A percentile compares a stretch with the other conserved stretches of the same genome.
Conservation (phyloP, 2,797 vertebrate genomes). For the Carduelis carduelis region DNA sequence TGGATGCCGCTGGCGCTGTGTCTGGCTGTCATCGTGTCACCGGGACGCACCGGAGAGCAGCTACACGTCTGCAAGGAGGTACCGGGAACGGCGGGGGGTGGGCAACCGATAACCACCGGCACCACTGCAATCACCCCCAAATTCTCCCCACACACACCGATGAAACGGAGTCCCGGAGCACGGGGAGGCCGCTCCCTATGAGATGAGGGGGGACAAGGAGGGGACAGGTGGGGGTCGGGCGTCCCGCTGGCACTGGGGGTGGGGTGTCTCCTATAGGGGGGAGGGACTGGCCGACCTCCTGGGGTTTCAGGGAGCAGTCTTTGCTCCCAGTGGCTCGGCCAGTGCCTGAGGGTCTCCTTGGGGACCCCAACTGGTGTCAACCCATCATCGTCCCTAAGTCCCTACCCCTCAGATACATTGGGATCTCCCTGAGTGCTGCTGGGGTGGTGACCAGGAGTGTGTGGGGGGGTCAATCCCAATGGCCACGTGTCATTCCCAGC, state of each 20-base stretch:
- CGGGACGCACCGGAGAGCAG: neutral
- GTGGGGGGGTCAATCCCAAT: neutral
- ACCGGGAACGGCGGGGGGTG: neutral
- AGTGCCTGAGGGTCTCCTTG: neutral
- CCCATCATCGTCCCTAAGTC: neutral
- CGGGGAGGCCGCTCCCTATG: neutral
- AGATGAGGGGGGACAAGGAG: neutral
- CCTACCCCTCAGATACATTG: no score
- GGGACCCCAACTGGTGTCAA: neutral
- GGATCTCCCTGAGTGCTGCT: neutral
- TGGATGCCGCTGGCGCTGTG: neutral
- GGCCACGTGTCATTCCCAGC: neutral
- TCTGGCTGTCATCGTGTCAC: neutral
- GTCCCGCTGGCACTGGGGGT: neutral
- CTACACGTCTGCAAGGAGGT: constrained; percentile 43
- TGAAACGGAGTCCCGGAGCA: neutral
- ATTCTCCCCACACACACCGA: neutral
- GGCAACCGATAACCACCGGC: no score
- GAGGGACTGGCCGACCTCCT: neutral
- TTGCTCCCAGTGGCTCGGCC: neutral
- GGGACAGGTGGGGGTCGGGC: no score
- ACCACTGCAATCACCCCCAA: neutral
- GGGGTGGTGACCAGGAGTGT: neutral
- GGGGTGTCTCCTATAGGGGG: neutral
- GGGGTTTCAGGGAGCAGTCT: neutral